phyloP scores from a whole-genome alignment of 1,140 invertebrate species.

The Drosophila arizonae region DNA sequence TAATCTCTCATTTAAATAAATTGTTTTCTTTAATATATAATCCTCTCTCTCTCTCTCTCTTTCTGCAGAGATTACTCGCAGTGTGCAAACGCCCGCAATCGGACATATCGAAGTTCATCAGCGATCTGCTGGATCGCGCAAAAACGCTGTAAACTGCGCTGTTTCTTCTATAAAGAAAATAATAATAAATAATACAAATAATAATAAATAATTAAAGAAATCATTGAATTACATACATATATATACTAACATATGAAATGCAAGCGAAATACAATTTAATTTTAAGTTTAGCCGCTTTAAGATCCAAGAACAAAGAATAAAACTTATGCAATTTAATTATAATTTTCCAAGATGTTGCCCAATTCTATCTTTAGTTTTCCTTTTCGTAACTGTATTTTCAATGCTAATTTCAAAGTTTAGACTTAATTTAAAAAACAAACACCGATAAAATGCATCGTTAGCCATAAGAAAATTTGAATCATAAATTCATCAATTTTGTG shows the following conservation, averaged over 20 bases:
- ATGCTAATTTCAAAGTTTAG: conserved; percentile 55
- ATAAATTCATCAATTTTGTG: conserved; percentile 76
- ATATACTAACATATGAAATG: conserved; percentile 56
- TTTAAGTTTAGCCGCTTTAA: conserved; percentile 71
- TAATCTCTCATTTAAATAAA: no score
- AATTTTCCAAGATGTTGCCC: conserved; percentile 25
- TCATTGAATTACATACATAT: conserved; percentile 43
- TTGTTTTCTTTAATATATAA: neutral
- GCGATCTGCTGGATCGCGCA: conserved; percentile 93
- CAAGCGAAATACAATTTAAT: conserved; percentile 61
- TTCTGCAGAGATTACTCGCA: conserved; percentile 87
- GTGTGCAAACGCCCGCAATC: conserved; percentile 92
- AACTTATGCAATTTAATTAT: conserved; percentile 39
- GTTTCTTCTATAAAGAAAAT: conserved; percentile 22
- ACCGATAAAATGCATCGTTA: conserved; percentile 59
- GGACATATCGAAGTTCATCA: conserved; percentile 95
- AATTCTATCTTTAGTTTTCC: conserved; percentile 5
- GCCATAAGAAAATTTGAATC: conserved; percentile 65
- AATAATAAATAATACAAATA: neutral
- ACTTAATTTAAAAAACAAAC: conserved; percentile 48
- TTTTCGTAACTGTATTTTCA: conserved; percentile 31
- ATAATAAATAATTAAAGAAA: conserved; percentile 31
- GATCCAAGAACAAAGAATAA: conserved; percentile 61
- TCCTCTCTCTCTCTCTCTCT: neutral
- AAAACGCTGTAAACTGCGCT: conserved; percentile 88